Base-by-base conservation (phyloP, 1,140 invertebrate species). In the Drosophila repleta region DNA sequence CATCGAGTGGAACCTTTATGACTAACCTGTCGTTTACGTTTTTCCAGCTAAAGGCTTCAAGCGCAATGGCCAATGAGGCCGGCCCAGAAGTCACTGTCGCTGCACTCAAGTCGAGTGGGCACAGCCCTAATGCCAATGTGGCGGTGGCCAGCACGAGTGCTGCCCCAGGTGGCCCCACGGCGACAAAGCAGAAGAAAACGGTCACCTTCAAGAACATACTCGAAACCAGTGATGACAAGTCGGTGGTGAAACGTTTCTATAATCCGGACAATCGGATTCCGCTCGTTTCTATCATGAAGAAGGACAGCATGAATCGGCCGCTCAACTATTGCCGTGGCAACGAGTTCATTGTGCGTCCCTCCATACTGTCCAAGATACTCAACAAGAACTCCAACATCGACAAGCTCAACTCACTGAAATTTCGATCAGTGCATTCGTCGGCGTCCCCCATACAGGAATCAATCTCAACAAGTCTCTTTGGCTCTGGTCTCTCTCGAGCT, bases 401-500 rank as follows among this genome's bases (percentile, higher is more conserved):
- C 46, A 92, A 92, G 74, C 78, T 92, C n/a, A 92, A 92, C 43
- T 87, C 85, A 24, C 85, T 92, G 15, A 92, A 90, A 61, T 92
- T 92, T 73, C 85, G 90, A 29, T 90, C 91, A 26, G 69, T 41
- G 45, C 56, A 51, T 18, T 32, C 57, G 24, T 29, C 53, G 18
- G 6, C 57, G 26, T 56, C 70, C 10, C 20, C 57, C 11, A 3
- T 56, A 21, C 67, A 39, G 29, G 17, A 67, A 13, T 15, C 62
- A 29, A 71, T 39, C 52, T 48, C 72, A 1, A 43, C 66, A 1
- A 85, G 60, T 46, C 65, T 91, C 91, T 94, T 90, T 92, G 94
- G 80, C 92, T 93, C 11, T 92, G 94, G 76, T 84, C 93, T 77
- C 87, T 93, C 77, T 88, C 93, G 79, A 92, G 94, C 89, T 87